A percentile compares a stretch with the other conserved stretches of the same genome.
Evolutionary conservation across 2,888 invertebrate species (phyloP).

Genomic region (Dasysyrphus tricinctus): DNA sequence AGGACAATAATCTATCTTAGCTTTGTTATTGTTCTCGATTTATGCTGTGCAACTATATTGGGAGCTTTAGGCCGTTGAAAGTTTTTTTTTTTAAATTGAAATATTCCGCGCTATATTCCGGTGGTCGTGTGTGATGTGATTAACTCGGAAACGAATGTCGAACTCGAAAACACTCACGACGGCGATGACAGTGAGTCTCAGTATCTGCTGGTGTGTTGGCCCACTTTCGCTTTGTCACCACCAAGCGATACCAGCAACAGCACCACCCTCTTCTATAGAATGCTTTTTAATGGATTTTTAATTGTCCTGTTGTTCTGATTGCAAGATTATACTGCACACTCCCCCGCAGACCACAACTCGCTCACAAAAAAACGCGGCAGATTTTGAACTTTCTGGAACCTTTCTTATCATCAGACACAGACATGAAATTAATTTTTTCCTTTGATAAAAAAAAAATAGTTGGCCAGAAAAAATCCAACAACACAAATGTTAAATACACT

Average conservation of each 20-base stretch:
- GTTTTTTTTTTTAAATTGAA: constrained; percentile 54
- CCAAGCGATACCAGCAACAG: constrained; percentile 27
- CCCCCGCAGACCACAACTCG: constrained; percentile 29
- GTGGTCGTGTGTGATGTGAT: constrained; percentile 62
- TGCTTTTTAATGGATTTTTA: constrained; percentile 71
- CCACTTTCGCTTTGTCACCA: constrained; percentile 53
- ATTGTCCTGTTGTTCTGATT: constrained; percentile 74
- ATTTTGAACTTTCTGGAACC: constrained; percentile 67
- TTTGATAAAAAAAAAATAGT: constrained; percentile 16
- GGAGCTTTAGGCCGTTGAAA: constrained; percentile 70
- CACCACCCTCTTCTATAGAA: constrained; percentile 34
- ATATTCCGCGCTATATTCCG: constrained; percentile 63
- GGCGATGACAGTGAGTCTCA: constrained; percentile 29
- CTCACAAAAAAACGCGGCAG: constrained; percentile 54
- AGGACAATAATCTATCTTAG: constrained; percentile 74
- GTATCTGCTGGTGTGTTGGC: constrained; percentile 62
- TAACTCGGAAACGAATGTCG: constrained; percentile 69
- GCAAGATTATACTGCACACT: constrained; percentile 64
- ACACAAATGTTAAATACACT: constrained; percentile 60
- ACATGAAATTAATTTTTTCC: constrained; percentile 63
- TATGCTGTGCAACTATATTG: constrained; percentile 27
- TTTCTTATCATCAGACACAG: constrained; percentile 56
- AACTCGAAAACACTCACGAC: constrained; percentile 53
- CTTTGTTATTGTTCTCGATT: constrained; percentile 72
- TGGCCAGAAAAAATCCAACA: constrained; percentile 20